Evolutionary conservation across 2,797 vertebrate genomes (phyloP), one percentile per base, ranked within the genome.

Genomic region (Platyrinchus mystaceus): DNA sequence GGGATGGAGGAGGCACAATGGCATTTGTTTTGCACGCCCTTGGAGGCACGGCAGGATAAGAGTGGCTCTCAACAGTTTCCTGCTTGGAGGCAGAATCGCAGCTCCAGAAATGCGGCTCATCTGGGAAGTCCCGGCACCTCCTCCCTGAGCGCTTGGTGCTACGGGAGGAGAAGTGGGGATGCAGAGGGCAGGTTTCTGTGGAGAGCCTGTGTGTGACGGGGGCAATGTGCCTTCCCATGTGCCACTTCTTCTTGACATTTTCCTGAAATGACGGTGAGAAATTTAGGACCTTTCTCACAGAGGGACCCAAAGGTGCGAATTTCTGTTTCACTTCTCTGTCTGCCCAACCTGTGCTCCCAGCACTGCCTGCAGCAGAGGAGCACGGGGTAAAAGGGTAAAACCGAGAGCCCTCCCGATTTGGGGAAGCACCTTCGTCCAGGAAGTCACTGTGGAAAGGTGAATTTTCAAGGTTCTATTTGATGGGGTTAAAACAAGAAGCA

Each of bases 61-160:
- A 95, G 87, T 73, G 92, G 95, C 89, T 95, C 93, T 95, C 91
- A 16, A 50, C 89, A 90, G 94, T 68, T 94, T 95, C 96, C 96
- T 97, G 94, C 92, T 94, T 1, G 2, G 80, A 89, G 91, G 92
- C 85, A 82, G 76, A 68, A 9, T 41, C 22, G 5, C 58, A 88
- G 87, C 69, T 52, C 84, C 76, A 89, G 46, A 50, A 85, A 15
- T 0, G 1, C 58, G 52, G 81, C 89, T 85, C 86, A 71, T 78
- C 78, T 73, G 89, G 86, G 95, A 71, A 78, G 77, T 75, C 13
- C 24, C 15, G 1, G 68, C 36, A 8, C 66, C 34, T 49, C 82
- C 73, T 95, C 64, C 86, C 74, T 0, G 4, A 34, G 77, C 8
- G 2, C 4, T 14, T 32, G 67, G n/a, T 78, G 88, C 71, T 58